Evolutionary conservation across 1,140 invertebrate genomes (phyloP).

Genomic region (Bicyclus anynana): DNA sequence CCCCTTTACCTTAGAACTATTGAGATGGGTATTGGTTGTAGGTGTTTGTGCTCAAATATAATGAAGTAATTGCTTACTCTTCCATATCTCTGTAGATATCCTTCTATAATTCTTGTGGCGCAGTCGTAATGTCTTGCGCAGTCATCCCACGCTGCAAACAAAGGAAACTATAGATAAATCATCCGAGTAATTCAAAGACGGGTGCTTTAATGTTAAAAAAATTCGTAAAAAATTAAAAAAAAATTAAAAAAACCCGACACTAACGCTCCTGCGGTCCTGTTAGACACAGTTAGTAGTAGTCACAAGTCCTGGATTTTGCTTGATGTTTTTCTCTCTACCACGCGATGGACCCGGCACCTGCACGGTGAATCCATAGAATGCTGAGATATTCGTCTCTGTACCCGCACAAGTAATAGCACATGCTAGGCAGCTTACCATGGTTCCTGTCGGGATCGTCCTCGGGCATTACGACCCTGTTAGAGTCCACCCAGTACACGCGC

Average conservation of each 20-base stretch:
- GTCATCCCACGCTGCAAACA: conserved; percentile 75
- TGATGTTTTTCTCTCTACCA: no score
- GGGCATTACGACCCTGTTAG: conserved; percentile 73
- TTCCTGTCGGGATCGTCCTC: conserved; percentile 66
- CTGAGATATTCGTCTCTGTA: no score
- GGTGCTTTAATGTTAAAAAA: no score
- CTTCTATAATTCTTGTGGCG: conserved; percentile 77
- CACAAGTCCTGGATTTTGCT: no score
- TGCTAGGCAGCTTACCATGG: conserved; percentile 33
- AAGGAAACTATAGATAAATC: background rate
- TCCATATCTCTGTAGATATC: conserved; percentile 79
- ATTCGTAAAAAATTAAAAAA: no score
- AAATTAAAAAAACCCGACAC: no score
- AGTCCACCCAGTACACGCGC: conserved; percentile 80
- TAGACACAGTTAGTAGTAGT: no score
- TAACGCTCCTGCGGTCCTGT: no score
- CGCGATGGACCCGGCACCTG: no score
- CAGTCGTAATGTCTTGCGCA: conserved; percentile 76
- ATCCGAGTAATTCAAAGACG: no score
- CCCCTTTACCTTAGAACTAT: background rate
- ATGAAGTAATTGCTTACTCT: conserved; percentile 44
- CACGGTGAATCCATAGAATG: no score
- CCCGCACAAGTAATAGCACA: background rate
- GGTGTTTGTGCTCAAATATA: background rate
- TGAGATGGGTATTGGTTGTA: no score